phyloP scores from a whole-genome alignment of 2,113 vertebrate species.

The Myotis yumanensis region DNA sequence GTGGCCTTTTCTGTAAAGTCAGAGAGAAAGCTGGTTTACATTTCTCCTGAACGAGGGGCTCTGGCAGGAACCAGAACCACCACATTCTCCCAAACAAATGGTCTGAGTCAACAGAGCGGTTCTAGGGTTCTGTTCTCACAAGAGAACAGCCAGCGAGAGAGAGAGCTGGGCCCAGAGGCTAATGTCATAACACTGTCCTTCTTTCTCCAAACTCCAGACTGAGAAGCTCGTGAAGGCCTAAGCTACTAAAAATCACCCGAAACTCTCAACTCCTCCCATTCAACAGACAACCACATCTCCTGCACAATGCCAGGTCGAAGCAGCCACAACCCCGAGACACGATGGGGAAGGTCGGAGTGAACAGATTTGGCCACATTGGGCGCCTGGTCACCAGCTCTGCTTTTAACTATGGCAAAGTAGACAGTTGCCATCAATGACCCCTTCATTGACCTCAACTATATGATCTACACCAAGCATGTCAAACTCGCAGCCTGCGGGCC shows the following conservation, averaged over 20 bases:
- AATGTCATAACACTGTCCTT: background rate
- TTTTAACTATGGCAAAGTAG: background rate
- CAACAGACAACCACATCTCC: background rate
- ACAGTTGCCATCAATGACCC: background rate
- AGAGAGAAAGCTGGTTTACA: conserved; percentile 70
- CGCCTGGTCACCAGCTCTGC: background rate
- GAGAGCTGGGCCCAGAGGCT: too few relatives aligned
- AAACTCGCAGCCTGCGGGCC: too few relatives aligned
- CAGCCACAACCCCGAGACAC: background rate
- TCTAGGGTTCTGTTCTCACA: background rate
- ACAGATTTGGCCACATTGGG: background rate
- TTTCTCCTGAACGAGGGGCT: conserved; percentile 42
- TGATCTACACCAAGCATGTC: background rate
- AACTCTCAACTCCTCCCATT: background rate
- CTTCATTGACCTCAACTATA: background rate
- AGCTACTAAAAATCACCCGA: background rate
- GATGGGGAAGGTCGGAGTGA: background rate
- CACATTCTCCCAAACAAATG: background rate
- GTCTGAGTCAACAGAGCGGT: background rate
- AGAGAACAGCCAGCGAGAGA: background rate
- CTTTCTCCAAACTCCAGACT: background rate
- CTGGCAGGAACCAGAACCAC: background rate
- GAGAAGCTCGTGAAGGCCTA: background rate
- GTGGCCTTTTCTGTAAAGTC: conserved; percentile 94
- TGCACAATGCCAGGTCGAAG: background rate